A percentile compares a stretch with the other conserved stretches of the same genome.
These are phyloP conservation scores for Chaitophorus viminalis DNA, from an alignment of 2,888 invertebrate genomes.

Conservation along the genomic window DNA sequence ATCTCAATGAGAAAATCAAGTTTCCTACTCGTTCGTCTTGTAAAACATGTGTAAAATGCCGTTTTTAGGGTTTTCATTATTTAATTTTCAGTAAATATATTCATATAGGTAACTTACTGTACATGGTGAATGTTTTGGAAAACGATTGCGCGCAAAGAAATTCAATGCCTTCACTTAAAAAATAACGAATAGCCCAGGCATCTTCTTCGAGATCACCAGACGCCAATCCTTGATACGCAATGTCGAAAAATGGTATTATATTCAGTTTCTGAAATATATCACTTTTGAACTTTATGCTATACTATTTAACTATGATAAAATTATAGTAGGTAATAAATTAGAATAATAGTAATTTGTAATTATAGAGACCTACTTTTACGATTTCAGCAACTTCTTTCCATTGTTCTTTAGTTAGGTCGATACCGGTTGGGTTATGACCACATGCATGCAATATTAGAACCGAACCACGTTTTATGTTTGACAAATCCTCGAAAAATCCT, in stretches of 20 bases:
- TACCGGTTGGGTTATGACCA: constrained; percentile 98
- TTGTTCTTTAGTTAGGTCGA: constrained; percentile 92
- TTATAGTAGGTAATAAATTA: neutral
- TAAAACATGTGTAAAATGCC: constrained; percentile 64
- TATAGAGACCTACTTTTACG: constrained; percentile 72
- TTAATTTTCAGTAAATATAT: neutral
- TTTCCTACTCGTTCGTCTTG: constrained; percentile 95
- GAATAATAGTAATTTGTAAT: too few species aligned
- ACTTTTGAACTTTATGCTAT: neutral
- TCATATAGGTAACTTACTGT: constrained; percentile 78
- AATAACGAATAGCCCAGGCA: constrained; percentile 91
- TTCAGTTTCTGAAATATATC: constrained; percentile 73
- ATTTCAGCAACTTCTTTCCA: constrained; percentile 91
- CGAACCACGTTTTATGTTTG: constrained; percentile 70
- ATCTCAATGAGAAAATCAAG: constrained; percentile 81
- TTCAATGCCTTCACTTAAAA: constrained; percentile 88
- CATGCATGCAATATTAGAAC: constrained; percentile 91
- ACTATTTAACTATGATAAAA: neutral
- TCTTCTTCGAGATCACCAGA: constrained; percentile 93
- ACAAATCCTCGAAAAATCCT: constrained; percentile 73
- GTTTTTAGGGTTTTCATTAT: neutral
- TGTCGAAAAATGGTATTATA: constrained; percentile 92
- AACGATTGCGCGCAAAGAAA: constrained; percentile 94
- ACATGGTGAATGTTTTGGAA: constrained; percentile 99
- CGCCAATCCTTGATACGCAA: constrained; percentile 96